Evolutionary conservation across 2,113 vertebrate species (phyloP), one percentile per base, ranked within the genome.

Genomic region (Chelonoidis abingdonii): DNA sequence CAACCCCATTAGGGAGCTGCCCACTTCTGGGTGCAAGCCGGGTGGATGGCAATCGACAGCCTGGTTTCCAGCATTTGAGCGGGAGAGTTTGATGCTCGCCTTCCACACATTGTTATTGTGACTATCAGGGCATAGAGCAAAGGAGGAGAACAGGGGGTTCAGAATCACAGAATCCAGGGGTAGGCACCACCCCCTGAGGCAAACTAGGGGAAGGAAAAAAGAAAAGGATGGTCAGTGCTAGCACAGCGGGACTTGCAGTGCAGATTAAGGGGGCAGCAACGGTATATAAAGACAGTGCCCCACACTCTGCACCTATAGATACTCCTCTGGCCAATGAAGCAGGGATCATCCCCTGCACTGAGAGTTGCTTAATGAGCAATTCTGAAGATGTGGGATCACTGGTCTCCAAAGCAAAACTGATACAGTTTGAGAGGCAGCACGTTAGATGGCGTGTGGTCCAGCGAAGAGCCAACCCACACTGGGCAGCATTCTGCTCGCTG

Each of bases 21-120:
- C 82, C 78, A 1, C 11, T 5, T 47, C 11, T 5, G 50, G 54
- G 22, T 62, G 22, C 29, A 38, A 10, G 0, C 2, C 3, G 56
- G 82, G 50, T 27, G 62, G 8, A 22, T 44, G 49, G 3, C 38
- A 38, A 44, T 2, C 0, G 0, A 7, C 78, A 65, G 57, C 1
- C 27, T 0, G 11, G 4, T 12, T 24, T 3, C 65, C 35, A 69
- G 38, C 65, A 21, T 35, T 69, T 2, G 8, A 38, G 35, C 11
- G 4, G 10, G 2, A 22, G 8, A 52, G 6, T 0, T 1, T 0
- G 6, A 16, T 12, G 6, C 52, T 76, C 35, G 50, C 75, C 8
- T 47, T 57, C 50, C 52, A 47, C 35, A 3, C 29, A 1, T 59
- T 62, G 50, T 6, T 35, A 72, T 10, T 13, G 0, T 13, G 24